These are phyloP conservation scores for Parnassius apollo DNA, from an alignment of 2,888 invertebrate species.

Conservation along the genomic window DNA sequence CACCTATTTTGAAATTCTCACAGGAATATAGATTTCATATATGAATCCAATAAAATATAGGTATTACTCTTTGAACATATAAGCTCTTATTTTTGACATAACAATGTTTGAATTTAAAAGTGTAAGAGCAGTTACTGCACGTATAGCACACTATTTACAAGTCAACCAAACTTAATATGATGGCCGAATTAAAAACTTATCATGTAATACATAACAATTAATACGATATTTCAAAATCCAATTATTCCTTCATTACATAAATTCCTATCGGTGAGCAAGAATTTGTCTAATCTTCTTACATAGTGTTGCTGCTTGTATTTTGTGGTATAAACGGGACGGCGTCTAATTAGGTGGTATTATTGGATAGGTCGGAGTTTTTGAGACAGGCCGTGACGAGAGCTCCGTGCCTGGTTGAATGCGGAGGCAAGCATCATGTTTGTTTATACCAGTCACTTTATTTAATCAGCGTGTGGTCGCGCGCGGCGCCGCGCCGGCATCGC, in stretches of 20 bases:
- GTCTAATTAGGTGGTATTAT: slow-evolving; percentile 19
- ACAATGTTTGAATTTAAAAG: no score
- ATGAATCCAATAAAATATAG: no score
- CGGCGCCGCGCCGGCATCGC: slow-evolving; percentile 17
- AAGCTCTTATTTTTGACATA: no score
- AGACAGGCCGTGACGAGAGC: slow-evolving; percentile 17
- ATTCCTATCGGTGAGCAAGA: slow-evolving; percentile 2
- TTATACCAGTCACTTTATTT: slow-evolving; percentile 56
- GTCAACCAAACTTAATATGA: no score
- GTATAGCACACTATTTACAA: no score
- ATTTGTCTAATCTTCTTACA: not conserved
- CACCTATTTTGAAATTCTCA: no score
- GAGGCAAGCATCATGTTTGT: slow-evolving; percentile 46
- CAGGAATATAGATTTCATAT: no score
- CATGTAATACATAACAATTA: not conserved
- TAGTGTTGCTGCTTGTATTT: not conserved
- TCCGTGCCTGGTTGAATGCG: slow-evolving; percentile 10
- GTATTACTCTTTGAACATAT: no score
- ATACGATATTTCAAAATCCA: slow-evolving; percentile 9
- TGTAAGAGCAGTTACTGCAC: no score
- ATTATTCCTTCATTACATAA: slow-evolving; percentile 1
- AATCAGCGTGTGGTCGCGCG: slow-evolving; percentile 45
- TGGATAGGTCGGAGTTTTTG: not conserved
- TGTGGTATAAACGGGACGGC: not conserved
- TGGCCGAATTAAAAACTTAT: no score